Conservation (phyloP, 2,797 vertebrate species). For the Balearica regulorum region DNA sequence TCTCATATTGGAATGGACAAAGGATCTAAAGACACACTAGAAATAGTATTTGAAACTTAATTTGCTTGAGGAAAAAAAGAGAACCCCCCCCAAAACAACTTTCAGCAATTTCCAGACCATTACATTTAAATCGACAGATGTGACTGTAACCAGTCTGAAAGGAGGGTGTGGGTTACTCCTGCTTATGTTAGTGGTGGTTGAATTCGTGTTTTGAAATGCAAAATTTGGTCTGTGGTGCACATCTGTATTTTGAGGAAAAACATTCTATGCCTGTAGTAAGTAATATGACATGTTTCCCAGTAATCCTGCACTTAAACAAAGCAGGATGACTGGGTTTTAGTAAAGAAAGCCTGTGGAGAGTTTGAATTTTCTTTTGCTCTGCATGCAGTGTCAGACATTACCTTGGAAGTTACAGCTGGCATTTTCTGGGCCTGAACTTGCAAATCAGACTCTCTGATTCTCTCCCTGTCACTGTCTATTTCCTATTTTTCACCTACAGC, state of each 20-base stretch:
- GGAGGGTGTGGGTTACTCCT: not conserved
- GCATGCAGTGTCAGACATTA: fast-evolving
- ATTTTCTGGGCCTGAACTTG: not conserved
- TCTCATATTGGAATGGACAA: not conserved
- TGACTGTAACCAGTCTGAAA: not conserved
- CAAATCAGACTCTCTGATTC: not conserved
- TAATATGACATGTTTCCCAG: not conserved
- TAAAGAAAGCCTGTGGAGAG: not conserved
- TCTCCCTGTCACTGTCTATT: not conserved
- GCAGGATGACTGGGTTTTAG: not conserved
- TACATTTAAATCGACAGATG: not conserved
- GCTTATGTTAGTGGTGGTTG: not conserved
- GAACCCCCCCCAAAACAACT: not conserved
- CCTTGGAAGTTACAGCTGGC: not conserved
- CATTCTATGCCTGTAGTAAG: not conserved
- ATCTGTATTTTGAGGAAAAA: not conserved
- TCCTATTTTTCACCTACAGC: not conserved
- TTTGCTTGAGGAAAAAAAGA: not conserved
- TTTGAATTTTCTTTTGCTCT: not conserved
- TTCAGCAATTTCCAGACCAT: not conserved
- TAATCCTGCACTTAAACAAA: not conserved
- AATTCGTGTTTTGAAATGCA: not conserved
- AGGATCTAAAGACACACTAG: not conserved
- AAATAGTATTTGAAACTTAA: not conserved
- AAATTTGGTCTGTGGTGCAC: not conserved